These are phyloP conservation scores for Philotrypesis tridentata DNA, from an alignment of 1,140 invertebrate genomes.

Conservation along the genomic window DNA sequence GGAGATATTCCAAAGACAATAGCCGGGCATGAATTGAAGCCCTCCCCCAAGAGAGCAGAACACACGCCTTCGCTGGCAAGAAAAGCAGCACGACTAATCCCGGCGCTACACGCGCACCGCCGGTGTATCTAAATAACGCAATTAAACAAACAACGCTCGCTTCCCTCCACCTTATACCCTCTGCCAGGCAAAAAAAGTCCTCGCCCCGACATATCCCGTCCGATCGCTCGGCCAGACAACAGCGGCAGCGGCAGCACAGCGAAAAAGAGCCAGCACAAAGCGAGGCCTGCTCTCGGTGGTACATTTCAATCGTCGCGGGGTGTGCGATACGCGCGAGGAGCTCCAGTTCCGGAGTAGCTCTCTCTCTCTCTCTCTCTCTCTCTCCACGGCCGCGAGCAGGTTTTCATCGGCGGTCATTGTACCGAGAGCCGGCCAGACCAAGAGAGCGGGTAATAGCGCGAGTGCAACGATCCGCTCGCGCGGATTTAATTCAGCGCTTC, in stretches of 20 bases:
- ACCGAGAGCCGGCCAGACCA: constrained; percentile 21
- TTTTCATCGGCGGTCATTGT: constrained; percentile 49
- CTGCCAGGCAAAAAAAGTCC: background rate
- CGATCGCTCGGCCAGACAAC: background rate
- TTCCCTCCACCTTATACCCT: background rate
- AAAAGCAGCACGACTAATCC: background rate
- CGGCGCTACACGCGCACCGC: background rate
- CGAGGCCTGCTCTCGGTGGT: background rate
- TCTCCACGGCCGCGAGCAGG: constrained; percentile 21
- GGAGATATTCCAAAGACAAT: background rate
- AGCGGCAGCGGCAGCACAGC: background rate
- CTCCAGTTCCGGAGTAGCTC: constrained; percentile 35
- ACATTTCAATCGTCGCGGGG: constrained; percentile 38
- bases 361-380: background rate
- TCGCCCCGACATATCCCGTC: background rate
- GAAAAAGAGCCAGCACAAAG: background rate
- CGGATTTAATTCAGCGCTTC: constrained; percentile 42
- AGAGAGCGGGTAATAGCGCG: constrained; percentile 10
- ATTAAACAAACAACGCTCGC: constrained; percentile 10
- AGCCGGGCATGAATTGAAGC: background rate
- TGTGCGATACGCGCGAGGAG: constrained; percentile 18
- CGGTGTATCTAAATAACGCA: constrained; percentile 10
- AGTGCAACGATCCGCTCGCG: constrained; percentile 33
- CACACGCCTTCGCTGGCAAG: background rate
- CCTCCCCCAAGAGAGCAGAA: background rate